A percentile compares a stretch with the other conserved stretches of the same genome.
phyloP scores from a whole-genome alignment of 2,113 vertebrate species.

The Myotis lucifugus region DNA sequence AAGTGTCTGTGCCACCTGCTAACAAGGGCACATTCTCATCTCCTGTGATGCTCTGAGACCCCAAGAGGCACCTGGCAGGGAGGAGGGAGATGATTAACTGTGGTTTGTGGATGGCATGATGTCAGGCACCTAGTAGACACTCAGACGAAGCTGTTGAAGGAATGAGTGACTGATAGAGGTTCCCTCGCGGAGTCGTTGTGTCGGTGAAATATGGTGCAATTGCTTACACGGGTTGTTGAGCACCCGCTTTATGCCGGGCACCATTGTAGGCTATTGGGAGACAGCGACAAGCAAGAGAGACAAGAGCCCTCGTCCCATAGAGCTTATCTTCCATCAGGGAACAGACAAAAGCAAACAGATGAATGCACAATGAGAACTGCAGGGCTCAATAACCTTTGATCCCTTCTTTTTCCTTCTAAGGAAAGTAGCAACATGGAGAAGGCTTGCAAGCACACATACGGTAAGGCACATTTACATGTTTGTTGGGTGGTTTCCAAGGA shows the following conservation, averaged over 20 bases:
- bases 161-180: not conserved
- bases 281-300: not conserved
- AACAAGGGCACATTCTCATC: not conserved
- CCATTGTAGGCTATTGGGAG: not conserved
- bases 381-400: not conserved
- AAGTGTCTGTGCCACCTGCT: not conserved
- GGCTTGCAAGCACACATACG: rapidly evolving
- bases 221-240: not conserved
- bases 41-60: not conserved
- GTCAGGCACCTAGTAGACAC: not conserved
- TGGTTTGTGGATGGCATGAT: not conserved
- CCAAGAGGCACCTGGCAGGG: not conserved
- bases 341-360: not conserved
- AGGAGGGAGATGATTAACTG: not conserved
- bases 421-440: not conserved
- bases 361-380: not conserved
- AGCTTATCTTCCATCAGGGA: not conserved
- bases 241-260: not conserved
- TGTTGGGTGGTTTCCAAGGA: not conserved
- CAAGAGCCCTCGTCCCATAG: not conserved
- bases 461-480: not conserved
- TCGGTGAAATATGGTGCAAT: not conserved
- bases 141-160: not conserved
- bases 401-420: not conserved
- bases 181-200: not conserved